Evolutionary conservation across 2,797 vertebrate genomes (phyloP), one percentile per base, ranked within the genome.

Genomic region (Mus caroli): DNA sequence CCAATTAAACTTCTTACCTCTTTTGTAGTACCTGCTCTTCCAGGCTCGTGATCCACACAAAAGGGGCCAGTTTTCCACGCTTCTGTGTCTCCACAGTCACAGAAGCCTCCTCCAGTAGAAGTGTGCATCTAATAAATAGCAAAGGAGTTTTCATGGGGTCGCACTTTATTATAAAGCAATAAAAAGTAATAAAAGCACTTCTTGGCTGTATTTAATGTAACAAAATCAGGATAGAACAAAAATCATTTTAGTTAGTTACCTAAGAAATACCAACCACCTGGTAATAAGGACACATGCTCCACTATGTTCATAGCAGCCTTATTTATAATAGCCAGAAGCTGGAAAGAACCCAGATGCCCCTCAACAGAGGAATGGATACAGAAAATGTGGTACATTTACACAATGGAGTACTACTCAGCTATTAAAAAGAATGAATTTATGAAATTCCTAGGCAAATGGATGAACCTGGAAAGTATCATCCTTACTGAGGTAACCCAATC

Each of bases 41-140:
- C 99, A 94, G 99, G 98, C 96, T 99, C 99, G 60, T 99, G 99
- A 98, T 98, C 99, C 95, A 99, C 97, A 98, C 99, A 99, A 93
- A 99, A 99, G 0, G 99, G 99, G 54, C 99, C 99, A 34, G 99
- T 99, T 98, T 99, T 99, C 99, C 99, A 99, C 62, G 99, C 99
- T 97, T 99, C 99, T 69, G 99, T 97, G 94, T 99, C 99, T 22
- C 99, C 99, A 98, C 99, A 99, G 97, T 99, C 99, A 98, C 99
- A 99, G 98, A 99, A 99, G 37, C 99, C 99, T 17, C 99, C 99
- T 92, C 99, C 99, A 93, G 99, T 99, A 94, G 99, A 99, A 5
- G 99, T 99, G 73, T 99, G 99, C 99, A 99, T 99, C 99, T 99
- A 97, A 92, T 60, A 98, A 95, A 96, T 73, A 37, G 83, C 0